Evolutionary conservation across 2,797 vertebrate genomes (phyloP).

Genomic region (Anguilla obscura): DNA sequence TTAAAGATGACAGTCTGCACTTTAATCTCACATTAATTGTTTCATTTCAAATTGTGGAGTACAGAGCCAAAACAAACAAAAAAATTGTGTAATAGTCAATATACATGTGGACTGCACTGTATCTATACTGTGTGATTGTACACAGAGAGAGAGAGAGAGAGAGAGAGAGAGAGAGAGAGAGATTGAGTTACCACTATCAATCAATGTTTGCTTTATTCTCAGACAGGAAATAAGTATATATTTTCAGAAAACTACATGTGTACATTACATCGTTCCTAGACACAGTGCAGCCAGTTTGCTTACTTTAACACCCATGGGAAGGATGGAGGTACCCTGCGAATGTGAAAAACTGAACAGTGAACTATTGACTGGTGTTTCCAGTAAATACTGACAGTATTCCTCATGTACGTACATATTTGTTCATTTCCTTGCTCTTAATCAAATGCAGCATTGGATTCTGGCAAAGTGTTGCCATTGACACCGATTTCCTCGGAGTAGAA

Average conservation of each 20-base stretch:
- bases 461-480: constrained; percentile 23
- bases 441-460: constrained; percentile 11
- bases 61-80: no score
- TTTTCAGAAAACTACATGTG: neutral
- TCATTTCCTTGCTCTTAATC: neutral
- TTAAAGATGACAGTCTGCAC: no score
- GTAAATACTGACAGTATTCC: constrained; percentile 9
- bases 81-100: no score
- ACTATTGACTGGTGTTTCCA: constrained; percentile 55
- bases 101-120: no score
- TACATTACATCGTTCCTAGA: neutral
- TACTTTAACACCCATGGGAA: neutral
- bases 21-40: neutral
- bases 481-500: constrained; percentile 24
- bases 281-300: neutral
- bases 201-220: constrained; percentile 20
- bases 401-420: neutral
- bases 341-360: constrained; percentile 48
- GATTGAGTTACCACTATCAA: neutral
- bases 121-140: no score
- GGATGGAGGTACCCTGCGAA: constrained; percentile 12
- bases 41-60: neutral
- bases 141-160: no score
- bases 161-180: neutral
- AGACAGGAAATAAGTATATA: neutral